phyloP scores from a whole-genome alignment of 2,888 invertebrate genomes.

The Parascotia fuliginaria region DNA sequence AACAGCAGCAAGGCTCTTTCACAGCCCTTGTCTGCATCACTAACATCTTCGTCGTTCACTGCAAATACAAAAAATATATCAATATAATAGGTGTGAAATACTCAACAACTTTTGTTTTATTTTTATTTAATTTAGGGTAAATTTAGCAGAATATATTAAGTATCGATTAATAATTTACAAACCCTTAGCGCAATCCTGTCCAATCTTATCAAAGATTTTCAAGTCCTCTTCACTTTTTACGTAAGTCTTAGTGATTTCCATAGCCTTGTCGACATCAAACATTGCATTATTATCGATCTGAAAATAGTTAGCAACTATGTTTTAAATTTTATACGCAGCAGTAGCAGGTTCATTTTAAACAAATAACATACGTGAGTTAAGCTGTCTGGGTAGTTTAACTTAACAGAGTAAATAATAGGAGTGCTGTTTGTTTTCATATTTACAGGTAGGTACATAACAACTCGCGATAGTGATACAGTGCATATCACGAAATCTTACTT shows the following conservation, averaged over 20 bases:
- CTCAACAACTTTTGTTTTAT: not conserved
- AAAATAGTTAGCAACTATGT: conserved; percentile 1
- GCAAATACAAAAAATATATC: conserved; percentile 8
- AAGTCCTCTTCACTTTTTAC: conserved; percentile 4
- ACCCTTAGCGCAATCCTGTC: conserved; percentile 5
- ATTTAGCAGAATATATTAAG: no score
- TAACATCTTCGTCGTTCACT: conserved; percentile 53
- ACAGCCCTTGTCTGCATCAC: conserved; percentile 38
- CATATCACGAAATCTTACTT: no score
- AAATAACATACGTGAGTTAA: no score
- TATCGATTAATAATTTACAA: not conserved
- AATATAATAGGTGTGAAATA: no score
- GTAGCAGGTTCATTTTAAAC: no score
- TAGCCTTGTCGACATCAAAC: conserved; percentile 8
- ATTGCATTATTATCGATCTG: conserved; percentile 8
- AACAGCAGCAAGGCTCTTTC: conserved; percentile 3
- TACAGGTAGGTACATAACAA: no score
- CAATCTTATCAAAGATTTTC: not conserved
- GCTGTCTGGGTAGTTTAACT: no score
- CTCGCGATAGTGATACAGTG: no score
- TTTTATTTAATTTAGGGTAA: no score
- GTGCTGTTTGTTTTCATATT: no score
- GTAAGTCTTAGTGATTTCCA: not conserved
- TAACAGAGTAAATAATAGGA: no score
- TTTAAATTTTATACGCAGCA: no score